These are phyloP conservation scores for Gambusia affinis DNA, from an alignment of 2,113 vertebrate species.

Conservation along the genomic window DNA sequence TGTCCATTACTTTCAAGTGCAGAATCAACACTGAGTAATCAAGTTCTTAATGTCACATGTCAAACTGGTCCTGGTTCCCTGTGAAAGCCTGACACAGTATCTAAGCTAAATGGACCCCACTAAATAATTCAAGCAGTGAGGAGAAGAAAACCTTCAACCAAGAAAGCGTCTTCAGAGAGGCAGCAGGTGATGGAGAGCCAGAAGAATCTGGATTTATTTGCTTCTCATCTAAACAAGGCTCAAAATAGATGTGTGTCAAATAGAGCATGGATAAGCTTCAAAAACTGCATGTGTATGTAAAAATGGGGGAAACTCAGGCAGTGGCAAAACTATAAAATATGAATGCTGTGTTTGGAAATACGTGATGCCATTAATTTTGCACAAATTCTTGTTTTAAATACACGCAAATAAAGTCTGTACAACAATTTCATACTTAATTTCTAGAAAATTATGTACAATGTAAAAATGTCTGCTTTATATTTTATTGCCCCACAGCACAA, in stretches of 20 bases:
- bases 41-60: constrained; percentile 54
- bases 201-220: constrained; percentile 28
- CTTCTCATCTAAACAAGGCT: constrained; percentile 20
- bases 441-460: constrained; percentile 4
- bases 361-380: not conserved
- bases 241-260: constrained; percentile 2
- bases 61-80: constrained; percentile 43
- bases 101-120: constrained; percentile 66
- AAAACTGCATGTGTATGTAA: constrained; percentile 9
- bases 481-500: too few relatives aligned
- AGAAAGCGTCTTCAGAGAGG: constrained; percentile 28
- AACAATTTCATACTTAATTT: not conserved
- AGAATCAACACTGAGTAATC: constrained; percentile 53
- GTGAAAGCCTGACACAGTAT: constrained; percentile 69
- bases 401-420: not conserved
- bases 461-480: too few relatives aligned
- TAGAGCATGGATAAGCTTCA: not conserved
- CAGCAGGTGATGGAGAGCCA: constrained; percentile 24
- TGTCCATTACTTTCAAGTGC: constrained; percentile 53
- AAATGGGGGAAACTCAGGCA: not conserved
- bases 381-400: not conserved
- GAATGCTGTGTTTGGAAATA: not conserved
- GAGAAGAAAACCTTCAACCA: constrained; percentile 33
- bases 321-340: not conserved
- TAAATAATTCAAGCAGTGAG: constrained; percentile 67